Base-by-base conservation (phyloP, 2,113 vertebrate species). In the Alethe diademata region DNA sequence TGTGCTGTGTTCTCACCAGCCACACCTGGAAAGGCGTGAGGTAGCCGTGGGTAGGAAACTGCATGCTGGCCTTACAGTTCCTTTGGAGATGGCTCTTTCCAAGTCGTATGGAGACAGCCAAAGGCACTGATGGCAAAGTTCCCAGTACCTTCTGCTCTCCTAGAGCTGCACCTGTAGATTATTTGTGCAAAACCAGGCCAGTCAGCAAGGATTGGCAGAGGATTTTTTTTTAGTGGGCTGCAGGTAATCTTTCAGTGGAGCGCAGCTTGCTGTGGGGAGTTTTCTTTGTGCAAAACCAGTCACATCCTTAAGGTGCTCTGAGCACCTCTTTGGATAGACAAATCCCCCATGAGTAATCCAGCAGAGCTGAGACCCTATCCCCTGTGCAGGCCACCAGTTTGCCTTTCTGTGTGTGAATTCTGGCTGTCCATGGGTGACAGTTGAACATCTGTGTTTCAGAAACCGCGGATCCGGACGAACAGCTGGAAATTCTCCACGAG, bases 401-500 rank as follows among this genome's bases (percentile, higher is more conserved):
- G 43, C 54, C 56, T 42, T 60, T 56, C 31, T 47, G 12, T n/a
- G 20, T 23, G 14, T 84, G 64, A 56, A n/a, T 71, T 50, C 40
- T 58, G 74, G 42, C 85, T 70, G 47, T 65, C 17, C 1, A 0
- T n/a, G 23, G 54, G 72, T 67, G 45, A 62, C 78, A 28, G 87
- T 16, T 47, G 38, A 76, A 91, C 73, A 26, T 95, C 92, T 92
- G 84, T 95, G 9, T 94, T 97, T 60, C 96, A 99, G 99, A 99
- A 98, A 98, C 99, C 50, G 91, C 98, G 53, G 99, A 99, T 93
- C 96, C 98, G 9, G 99, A 99, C 25, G 99, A 99, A 97, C 98
- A 99, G 25, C 94, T 99, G 97, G 99, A 99, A 95, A 98, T 98
- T 61, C 98, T 99, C 72, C 99, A 99, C 4, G 99, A 99, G 97